A percentile compares a stretch with the other conserved stretches of the same genome.
Conservation (phyloP, 1,140 invertebrate genomes). For the Mactra quadrangularis region DNA sequence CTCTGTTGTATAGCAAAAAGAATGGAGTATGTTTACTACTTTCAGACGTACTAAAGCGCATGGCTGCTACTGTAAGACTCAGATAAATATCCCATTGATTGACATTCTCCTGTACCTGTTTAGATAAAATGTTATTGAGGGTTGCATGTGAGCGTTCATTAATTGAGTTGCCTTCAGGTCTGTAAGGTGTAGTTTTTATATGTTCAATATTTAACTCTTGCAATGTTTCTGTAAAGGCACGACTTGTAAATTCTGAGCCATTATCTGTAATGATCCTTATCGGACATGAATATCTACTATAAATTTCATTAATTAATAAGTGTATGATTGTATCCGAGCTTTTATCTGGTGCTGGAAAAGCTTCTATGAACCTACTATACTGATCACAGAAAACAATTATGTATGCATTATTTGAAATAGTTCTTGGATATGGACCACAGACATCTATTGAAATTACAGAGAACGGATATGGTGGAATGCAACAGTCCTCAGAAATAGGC, state of each 20-base stretch:
- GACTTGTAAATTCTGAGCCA: constrained; percentile 57
- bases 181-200: constrained; percentile 42
- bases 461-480: constrained; percentile 52
- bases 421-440: constrained; percentile 53
- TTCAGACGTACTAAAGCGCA: constrained; percentile 51
- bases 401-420: constrained; percentile 59
- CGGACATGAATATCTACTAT: constrained; percentile 46
- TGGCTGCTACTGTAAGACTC: constrained; percentile 51
- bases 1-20: constrained; percentile 53
- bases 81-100: constrained; percentile 60
- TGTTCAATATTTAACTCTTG: constrained; percentile 48
- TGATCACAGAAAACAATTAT: constrained; percentile 52
- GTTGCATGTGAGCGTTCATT: constrained; percentile 43
- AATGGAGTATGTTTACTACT: constrained; percentile 22
- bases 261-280: constrained; percentile 61
- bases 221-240: constrained; percentile 32
- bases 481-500: constrained; percentile 34
- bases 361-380: constrained; percentile 59
- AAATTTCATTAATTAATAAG: constrained; percentile 64
- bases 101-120: constrained; percentile 28
- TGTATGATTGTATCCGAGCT: constrained; percentile 46
- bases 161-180: constrained; percentile 12
- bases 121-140: constrained; percentile 24
- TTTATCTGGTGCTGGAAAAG: constrained; percentile 59
- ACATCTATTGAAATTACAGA: constrained; percentile 62